phyloP scores from a whole-genome alignment of 2,797 vertebrate species.

The Chrosomus eos region DNA sequence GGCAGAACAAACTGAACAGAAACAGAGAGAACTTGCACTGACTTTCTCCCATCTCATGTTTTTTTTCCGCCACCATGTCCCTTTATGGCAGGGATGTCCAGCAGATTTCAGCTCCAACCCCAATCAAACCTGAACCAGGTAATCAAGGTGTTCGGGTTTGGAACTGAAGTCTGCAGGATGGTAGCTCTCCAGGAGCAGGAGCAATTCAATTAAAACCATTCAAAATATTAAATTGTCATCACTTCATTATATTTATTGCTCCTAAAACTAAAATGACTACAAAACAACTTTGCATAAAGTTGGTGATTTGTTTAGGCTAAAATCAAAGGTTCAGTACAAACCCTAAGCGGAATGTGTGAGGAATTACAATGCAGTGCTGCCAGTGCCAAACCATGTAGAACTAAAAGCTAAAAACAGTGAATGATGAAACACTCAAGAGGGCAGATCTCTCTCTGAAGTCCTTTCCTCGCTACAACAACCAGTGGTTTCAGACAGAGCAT shows the following conservation, averaged over 20 bases:
- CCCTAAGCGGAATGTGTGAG: not conserved
- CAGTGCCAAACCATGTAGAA: not conserved
- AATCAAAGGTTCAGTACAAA: not conserved
- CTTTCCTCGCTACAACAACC: slow-evolving; percentile 8
- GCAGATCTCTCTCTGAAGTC: not conserved
- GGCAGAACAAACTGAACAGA: too few relatives aligned
- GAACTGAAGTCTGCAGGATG: too few relatives aligned
- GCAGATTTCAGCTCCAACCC: not conserved
- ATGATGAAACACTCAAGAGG: slow-evolving; percentile 24
- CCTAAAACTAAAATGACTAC: too few relatives aligned
- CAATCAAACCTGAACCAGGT: not conserved
- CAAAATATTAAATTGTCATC: not conserved
- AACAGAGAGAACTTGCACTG: too few relatives aligned
- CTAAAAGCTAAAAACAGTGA: slow-evolving; percentile 5
- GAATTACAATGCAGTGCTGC: not conserved
- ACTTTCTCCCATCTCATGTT: too few relatives aligned
- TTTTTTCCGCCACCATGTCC: too few relatives aligned
- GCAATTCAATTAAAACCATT: not conserved
- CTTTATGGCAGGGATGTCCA: not conserved
- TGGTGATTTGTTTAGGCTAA: not conserved
- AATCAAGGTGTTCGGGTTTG: not conserved
- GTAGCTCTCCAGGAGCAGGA: too few relatives aligned
- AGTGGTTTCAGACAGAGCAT: not conserved
- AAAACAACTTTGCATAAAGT: not conserved
- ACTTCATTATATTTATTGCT: not conserved